Percentiles rank a stretch among this genome's conserved stretches.
Evolutionary conservation across 1,140 invertebrate genomes (phyloP).

Genomic region (Bombus soroeensis): DNA sequence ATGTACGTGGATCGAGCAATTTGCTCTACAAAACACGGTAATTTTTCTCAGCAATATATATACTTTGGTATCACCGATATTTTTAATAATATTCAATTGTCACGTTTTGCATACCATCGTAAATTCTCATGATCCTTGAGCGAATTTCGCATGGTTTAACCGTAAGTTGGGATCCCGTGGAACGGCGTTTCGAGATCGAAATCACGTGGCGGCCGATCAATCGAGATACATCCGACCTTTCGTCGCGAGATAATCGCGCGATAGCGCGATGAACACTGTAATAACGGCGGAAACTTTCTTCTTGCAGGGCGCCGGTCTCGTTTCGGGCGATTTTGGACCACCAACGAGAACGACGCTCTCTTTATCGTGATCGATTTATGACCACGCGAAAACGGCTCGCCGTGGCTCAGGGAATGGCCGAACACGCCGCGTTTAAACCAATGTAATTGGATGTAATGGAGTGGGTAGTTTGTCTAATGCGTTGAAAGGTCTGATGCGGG

Average conservation of each 20-base stretch:
- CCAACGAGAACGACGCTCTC: constrained; percentile 16
- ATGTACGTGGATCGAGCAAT: neutral
- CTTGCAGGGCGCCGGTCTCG: neutral
- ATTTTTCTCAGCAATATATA: neutral
- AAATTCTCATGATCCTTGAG: neutral
- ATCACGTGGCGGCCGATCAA: neutral
- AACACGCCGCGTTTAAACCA: neutral
- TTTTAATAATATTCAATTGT: neutral
- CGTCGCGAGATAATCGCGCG: neutral
- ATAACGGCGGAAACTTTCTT: constrained; percentile 6
- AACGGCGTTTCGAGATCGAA: neutral
- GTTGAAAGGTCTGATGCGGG: neutral
- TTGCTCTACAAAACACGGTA: neutral
- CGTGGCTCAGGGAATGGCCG: neutral
- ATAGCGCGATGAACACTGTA: constrained; percentile 18
- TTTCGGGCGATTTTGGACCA: constrained; percentile 32
- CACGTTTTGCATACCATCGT: neutral
- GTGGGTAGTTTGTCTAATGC: constrained; percentile 6
- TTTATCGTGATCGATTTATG: constrained; percentile 38
- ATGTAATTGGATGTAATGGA: constrained; percentile 16
- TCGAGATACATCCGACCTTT: constrained; percentile 5
- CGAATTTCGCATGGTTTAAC: neutral
- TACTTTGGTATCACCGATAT: neutral
- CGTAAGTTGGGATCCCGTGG: neutral
- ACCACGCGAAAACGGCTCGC: neutral